Evolutionary conservation across 2,797 vertebrate genomes (phyloP).

Genomic region (Enteromius paludinosus): DNA sequence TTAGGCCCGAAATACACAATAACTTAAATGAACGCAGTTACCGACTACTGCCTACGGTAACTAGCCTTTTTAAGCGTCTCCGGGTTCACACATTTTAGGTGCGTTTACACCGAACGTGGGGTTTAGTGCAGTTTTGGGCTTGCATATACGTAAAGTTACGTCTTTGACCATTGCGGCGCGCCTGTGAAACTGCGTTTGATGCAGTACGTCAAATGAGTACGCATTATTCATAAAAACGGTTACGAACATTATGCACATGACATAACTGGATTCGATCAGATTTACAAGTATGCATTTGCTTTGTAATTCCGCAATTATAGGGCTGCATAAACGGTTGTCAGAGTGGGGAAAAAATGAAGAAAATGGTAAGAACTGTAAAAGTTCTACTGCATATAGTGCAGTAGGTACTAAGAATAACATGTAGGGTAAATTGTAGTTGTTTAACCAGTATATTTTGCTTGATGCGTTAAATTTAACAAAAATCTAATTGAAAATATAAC

Average conservation of each 20-base stretch:
- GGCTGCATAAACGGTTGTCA: background rate
- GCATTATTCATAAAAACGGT: background rate
- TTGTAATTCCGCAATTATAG: background rate
- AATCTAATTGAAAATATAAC: background rate
- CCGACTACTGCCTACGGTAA: too few species aligned
- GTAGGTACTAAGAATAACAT: background rate
- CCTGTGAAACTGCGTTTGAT: background rate
- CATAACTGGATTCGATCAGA: background rate
- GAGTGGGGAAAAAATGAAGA: background rate
- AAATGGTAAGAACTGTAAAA: background rate
- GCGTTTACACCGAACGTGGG: background rate
- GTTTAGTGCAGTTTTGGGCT: background rate
- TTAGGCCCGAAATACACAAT: background rate
- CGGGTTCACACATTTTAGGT: background rate
- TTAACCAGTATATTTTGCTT: background rate
- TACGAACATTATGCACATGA: background rate
- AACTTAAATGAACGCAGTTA: background rate
- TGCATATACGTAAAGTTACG: background rate
- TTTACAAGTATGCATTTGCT: background rate
- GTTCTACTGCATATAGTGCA: background rate
- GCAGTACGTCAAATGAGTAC: conserved; percentile 6
- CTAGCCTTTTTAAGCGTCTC: background rate
- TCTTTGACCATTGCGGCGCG: background rate
- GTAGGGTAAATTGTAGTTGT: background rate
- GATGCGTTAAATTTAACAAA: too few species aligned